Base-by-base conservation (phyloP, 2,888 invertebrate genomes). In the Argynnis bischoffii region DNA sequence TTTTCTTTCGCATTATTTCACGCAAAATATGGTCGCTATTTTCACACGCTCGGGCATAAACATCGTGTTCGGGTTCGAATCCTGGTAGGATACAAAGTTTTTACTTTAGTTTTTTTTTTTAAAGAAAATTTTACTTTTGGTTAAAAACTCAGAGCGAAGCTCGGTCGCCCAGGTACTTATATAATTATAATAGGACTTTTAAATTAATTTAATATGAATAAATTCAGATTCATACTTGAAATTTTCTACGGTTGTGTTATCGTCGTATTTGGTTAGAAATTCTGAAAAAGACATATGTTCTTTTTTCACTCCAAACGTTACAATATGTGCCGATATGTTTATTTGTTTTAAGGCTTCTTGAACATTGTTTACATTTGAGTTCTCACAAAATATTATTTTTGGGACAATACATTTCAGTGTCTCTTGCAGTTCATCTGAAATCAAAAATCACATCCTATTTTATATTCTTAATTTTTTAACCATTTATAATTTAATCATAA, bases 341-440 rank as follows among this genome's bases (percentile, higher is more conserved):
- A 77, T 46, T 5, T 73, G 70, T 11, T 77, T 76, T 1, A 87
- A 61, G 0, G 82, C 82, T 11, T 77, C 54, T 63, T 79, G 74
- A 0, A 85, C 77, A 1, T 75, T 77, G 1, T 69, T 55, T 0
- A 79, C 77, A 41, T 78, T 83, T n/a, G 79, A 79, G 59, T 76
- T 80, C 60, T 84, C 83, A 56, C 86, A 85, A 73, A 87, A 82
- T 35, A 87, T 74, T 21, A 84, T 70, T 63, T 81, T 83, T 0
- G 86, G 85, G 18, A 68, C 74, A 50, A 77, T 73, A 6, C 75
- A 72, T 6, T 71, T 74, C 48, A 86, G 81, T 5, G 77, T 75
- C 0, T 74, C 67, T 60, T 74, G 71, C 0, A 86, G 75, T 71
- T 87, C 85, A 56, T 61, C 86, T 85, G 75, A 51, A 79, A 79